Conservation (phyloP, 2,797 vertebrate genomes). For the Darevskia mixta region DNA sequence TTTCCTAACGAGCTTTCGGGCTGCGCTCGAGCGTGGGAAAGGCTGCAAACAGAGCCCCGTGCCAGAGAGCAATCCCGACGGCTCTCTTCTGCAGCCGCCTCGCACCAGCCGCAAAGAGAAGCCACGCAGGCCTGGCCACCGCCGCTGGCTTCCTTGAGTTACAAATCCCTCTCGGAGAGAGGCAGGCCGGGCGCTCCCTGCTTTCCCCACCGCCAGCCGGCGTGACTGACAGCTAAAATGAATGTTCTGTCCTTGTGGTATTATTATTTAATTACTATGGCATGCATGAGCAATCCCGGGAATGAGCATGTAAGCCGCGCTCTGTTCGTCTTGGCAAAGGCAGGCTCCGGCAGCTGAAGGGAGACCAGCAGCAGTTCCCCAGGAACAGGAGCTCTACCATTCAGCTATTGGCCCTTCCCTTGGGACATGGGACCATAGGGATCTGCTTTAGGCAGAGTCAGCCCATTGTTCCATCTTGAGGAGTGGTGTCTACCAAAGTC, state of each 20-base stretch:
- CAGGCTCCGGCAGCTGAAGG: conserved; percentile 46
- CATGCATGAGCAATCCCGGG: conserved; percentile 72
- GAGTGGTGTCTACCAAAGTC: no score
- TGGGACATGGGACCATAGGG: no score
- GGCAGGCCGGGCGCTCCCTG: conserved; percentile 45
- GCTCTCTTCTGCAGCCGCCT: neutral
- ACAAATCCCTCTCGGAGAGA: conserved; percentile 44
- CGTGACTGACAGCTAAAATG: conserved; percentile 68
- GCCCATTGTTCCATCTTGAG: no score
- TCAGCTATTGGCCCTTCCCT: no score
- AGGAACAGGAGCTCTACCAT: no score
- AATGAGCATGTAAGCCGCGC: conserved; percentile 55
- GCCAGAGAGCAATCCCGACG: neutral
- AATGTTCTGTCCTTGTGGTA: conserved; percentile 62
- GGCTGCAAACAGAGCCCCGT: neutral
- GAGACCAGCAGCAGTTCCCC: neutral
- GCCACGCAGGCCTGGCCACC: neutral
- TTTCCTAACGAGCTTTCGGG: accelerated
- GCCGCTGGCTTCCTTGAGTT: conserved; percentile 34
- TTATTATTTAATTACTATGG: conserved; percentile 78
- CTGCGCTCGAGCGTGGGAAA: neutral
- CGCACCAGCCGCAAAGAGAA: neutral
- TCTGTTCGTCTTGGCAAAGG: conserved; percentile 72
- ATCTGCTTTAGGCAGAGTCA: no score
- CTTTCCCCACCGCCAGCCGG: conserved; percentile 21